Percentiles rank a stretch among this genome's conserved stretches.
Evolutionary conservation across 2,113 vertebrate genomes (phyloP).

Genomic region (Empidonax traillii): DNA sequence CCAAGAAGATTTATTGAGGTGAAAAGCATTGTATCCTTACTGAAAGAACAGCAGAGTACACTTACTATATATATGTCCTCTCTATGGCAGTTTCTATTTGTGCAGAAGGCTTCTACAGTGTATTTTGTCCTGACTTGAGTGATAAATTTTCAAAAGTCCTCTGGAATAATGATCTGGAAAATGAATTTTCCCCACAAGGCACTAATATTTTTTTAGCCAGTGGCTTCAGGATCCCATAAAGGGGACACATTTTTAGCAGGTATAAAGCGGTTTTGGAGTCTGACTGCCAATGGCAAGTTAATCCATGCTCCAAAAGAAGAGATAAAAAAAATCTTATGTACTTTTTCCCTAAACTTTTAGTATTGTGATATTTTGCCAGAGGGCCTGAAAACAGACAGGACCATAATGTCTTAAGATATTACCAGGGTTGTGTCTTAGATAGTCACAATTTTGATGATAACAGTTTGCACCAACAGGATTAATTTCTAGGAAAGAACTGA

Average conservation of each 20-base stretch:
- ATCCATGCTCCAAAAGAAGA: background rate
- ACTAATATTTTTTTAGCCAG: background rate
- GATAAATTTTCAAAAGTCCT: slow-evolving; percentile 44
- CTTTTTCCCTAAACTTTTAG: background rate
- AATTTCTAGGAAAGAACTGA: background rate
- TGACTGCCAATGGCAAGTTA: background rate
- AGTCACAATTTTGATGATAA: background rate
- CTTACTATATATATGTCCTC: background rate
- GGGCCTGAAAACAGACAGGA: background rate
- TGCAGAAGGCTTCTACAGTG: background rate
- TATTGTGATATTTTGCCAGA: background rate
- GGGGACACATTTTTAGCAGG: background rate
- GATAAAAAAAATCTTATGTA: background rate
- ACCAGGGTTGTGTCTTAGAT: background rate
- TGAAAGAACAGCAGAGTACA: background rate
- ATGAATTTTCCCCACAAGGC: slow-evolving; percentile 12
- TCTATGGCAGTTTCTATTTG: slow-evolving; percentile 47
- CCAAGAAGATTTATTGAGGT: slow-evolving; percentile 59
- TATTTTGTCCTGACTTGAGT: slow-evolving; percentile 37
- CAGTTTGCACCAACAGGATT: background rate
- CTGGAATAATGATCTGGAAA: slow-evolving; percentile 54
- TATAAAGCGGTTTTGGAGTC: background rate
- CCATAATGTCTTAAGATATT: background rate
- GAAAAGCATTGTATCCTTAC: slow-evolving; percentile 24
- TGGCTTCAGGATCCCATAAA: background rate